Evolutionary conservation across 2,113 vertebrate species (phyloP).

Genomic region (Cranoglanis bouderius): DNA sequence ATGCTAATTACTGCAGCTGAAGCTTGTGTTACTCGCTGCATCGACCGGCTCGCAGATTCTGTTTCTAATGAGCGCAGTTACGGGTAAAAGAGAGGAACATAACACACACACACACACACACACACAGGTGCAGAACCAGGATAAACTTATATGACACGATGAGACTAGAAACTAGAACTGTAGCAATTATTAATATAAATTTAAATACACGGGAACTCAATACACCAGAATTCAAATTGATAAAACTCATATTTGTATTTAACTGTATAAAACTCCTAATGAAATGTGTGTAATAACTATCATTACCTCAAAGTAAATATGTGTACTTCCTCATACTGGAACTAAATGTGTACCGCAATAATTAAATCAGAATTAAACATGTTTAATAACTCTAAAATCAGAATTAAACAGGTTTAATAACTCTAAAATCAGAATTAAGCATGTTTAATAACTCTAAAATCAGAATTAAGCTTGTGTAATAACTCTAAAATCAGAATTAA

Average conservation of each 20-base stretch:
- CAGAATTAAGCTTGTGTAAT: too few relatives aligned
- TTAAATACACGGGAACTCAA: not conserved
- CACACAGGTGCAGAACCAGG: constrained; percentile 2
- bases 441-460: too few relatives aligned
- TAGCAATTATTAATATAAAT: not conserved
- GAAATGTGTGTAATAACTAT: not conserved
- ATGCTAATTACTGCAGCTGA: constrained; percentile 66
- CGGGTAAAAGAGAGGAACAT: not conserved
- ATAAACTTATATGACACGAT: not conserved
- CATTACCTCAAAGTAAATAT: not conserved
- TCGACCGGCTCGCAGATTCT: constrained; percentile 64
- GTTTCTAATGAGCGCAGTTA: constrained; percentile 63
- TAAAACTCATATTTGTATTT: not conserved
- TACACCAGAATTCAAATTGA: not conserved
- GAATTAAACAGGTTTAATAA: too few relatives aligned
- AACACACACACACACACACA: not conserved
- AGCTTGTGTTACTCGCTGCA: constrained; percentile 67
- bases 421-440: too few relatives aligned
- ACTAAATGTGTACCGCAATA: not conserved
- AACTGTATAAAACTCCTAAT: not conserved
- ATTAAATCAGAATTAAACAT: not conserved
- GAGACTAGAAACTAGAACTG: not conserved
- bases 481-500: too few relatives aligned
- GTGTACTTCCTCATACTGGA: not conserved
- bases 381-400: not conserved